A percentile compares a stretch with the other conserved stretches of the same genome.
phyloP scores from a whole-genome alignment of 2,888 invertebrate genomes.

The Nipponacmea schrenckii region DNA sequence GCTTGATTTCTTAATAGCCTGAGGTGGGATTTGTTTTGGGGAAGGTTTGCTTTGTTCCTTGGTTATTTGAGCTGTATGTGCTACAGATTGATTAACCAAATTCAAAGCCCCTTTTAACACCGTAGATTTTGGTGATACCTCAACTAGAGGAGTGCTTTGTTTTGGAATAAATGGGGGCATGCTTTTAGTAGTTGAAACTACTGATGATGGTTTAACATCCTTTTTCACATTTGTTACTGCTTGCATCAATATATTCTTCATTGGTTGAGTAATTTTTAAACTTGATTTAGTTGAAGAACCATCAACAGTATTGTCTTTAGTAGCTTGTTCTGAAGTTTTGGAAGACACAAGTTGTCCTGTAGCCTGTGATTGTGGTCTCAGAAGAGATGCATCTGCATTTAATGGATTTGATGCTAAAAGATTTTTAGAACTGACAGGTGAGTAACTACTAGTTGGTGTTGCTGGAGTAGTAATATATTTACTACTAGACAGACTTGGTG shows the following conservation, averaged over 20 bases:
- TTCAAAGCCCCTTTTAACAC: too few relatives aligned
- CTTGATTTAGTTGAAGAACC: conserved; percentile 7
- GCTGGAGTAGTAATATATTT: background rate
- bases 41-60: too few relatives aligned
- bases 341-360: too few relatives aligned
- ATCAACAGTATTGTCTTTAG: conserved; percentile 9
- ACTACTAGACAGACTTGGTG: background rate
- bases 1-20: background rate
- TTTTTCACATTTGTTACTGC: too few relatives aligned
- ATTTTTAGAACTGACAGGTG: background rate
- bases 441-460: background rate
- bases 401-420: background rate
- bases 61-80: too few relatives aligned
- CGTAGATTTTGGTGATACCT: too few relatives aligned
- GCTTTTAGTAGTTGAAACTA: too few relatives aligned
- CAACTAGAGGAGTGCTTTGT: too few relatives aligned
- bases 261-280: conserved; percentile 17
- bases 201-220: too few relatives aligned
- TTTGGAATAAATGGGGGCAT: too few relatives aligned
- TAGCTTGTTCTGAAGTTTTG: too few relatives aligned
- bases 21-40: background rate
- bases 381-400: background rate
- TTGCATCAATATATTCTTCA: conserved; percentile 7
- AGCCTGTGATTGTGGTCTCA: background rate
- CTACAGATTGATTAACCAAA: too few relatives aligned